phyloP scores from a whole-genome alignment of 2,113 vertebrate species.

The Noturus placidus region DNA sequence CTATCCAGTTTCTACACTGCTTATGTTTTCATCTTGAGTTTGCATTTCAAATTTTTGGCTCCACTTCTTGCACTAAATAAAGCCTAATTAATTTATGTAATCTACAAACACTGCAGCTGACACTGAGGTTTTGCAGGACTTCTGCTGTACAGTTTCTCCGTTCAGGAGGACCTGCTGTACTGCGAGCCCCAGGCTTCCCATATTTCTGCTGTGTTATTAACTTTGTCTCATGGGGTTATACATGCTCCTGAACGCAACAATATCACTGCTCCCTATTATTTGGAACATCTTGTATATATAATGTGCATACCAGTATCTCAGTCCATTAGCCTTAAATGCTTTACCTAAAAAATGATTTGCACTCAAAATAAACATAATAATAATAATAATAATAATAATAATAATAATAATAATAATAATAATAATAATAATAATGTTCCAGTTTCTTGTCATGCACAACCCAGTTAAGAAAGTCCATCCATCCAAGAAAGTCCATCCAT shows the following conservation, averaged over 20 bases:
- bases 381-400: background rate
- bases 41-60: background rate
- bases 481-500: background rate
- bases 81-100: slow-evolving; percentile 7
- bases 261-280: background rate
- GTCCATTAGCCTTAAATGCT: background rate
- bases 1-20: background rate
- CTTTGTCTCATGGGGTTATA: slow-evolving; percentile 27
- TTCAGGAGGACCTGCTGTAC: slow-evolving; percentile 15
- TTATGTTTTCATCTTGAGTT: background rate
- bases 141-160: background rate
- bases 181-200: slow-evolving; percentile 24
- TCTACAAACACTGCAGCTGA: slow-evolving; percentile 27
- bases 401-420: background rate
- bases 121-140: background rate
- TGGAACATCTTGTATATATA: background rate
- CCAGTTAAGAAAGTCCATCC: background rate
- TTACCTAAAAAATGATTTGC: background rate
- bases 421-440: background rate
- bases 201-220: slow-evolving; percentile 36
- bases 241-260: slow-evolving; percentile 30
- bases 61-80: slow-evolving; percentile 13
- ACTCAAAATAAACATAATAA: background rate
- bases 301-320: background rate
- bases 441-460: background rate